Evolutionary conservation across 2,797 vertebrate genomes (phyloP).

Genomic region (Taeniopygia guttata): DNA sequence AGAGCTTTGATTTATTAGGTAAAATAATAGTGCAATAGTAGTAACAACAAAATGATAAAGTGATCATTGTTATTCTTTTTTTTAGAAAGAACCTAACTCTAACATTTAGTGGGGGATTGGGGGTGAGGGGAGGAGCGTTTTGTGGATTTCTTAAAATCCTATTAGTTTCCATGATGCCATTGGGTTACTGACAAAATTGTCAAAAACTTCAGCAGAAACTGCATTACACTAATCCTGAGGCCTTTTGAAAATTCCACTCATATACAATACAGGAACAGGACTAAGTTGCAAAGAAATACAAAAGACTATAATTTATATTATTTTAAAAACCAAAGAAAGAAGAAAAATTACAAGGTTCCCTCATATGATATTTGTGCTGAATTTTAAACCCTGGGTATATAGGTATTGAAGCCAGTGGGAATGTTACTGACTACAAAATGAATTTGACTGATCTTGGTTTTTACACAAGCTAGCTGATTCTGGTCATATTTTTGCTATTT

Average conservation of each 20-base stretch:
- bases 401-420: background rate
- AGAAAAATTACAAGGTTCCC: background rate
- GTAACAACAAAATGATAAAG: background rate
- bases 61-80: accelerated
- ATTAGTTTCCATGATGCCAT: background rate
- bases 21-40: background rate
- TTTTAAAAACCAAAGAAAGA: background rate
- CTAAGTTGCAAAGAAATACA: background rate
- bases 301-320: background rate
- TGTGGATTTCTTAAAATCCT: background rate
- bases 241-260: background rate
- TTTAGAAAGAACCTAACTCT: background rate
- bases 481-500: background rate
- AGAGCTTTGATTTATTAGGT: background rate
- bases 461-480: background rate
- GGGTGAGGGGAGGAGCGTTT: background rate
- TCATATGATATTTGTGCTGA: background rate
- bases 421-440: background rate
- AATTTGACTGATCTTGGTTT: background rate
- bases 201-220: background rate
- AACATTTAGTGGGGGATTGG: background rate
- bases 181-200: background rate
- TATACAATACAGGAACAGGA: background rate
- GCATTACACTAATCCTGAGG: background rate
- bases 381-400: background rate